Percentiles rank a stretch among this genome's conserved stretches.
Conservation (phyloP, 2,113 vertebrate species). For the Hydrolagus affinis region DNA sequence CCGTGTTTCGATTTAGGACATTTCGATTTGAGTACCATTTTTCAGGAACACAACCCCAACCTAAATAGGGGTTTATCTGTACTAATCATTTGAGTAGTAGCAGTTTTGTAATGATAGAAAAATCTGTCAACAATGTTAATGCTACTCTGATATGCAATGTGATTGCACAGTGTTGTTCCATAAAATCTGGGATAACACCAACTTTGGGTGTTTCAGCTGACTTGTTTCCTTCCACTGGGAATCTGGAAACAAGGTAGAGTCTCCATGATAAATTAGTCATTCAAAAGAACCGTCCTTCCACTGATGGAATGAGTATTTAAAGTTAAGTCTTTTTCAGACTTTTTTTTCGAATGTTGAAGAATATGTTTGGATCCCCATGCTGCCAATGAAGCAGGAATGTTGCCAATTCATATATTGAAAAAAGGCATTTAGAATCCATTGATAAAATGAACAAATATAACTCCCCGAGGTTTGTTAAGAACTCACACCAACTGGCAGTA, state of each 20-base stretch:
- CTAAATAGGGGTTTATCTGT: too few species aligned
- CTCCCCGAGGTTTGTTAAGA: too few species aligned
- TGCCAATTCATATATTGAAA: conserved; percentile 5
- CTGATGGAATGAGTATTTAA: neutral
- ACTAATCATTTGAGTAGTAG: neutral
- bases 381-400: neutral
- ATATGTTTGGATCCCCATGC: neutral
- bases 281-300: neutral
- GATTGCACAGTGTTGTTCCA: neutral
- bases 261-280: neutral
- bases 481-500: neutral
- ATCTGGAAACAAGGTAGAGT: neutral
- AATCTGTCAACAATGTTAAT: neutral
- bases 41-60: too few species aligned
- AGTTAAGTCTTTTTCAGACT: neutral
- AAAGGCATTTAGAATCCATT: neutral
- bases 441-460: neutral
- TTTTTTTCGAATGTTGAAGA: conserved; percentile 5
- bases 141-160: neutral
- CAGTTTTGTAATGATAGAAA: neutral
- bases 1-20: too few species aligned
- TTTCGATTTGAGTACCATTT: too few species aligned
- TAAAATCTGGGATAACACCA: neutral
- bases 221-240: neutral
- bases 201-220: neutral